phyloP scores from a whole-genome alignment of 2,888 invertebrate species.

The Blera fallax region DNA sequence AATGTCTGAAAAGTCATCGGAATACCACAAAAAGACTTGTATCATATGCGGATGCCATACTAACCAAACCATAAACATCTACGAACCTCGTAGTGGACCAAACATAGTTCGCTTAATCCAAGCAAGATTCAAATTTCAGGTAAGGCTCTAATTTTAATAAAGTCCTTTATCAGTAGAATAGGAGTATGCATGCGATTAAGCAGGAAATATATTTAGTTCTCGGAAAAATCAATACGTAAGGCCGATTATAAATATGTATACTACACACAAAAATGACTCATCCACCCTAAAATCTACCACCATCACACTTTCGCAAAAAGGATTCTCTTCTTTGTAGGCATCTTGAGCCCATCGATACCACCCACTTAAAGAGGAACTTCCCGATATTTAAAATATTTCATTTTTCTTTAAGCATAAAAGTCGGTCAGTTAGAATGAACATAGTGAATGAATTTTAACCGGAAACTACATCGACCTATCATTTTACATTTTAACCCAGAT shows the following conservation, averaged over 20 bases:
- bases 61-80: constrained; percentile 81
- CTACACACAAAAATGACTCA: constrained; percentile 75
- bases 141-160: constrained; percentile 68
- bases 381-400: not conserved
- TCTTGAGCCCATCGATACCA: constrained; percentile 19
- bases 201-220: constrained; percentile 19
- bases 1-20: constrained; percentile 77
- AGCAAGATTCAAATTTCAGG: constrained; percentile 82
- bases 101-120: constrained; percentile 81
- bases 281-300: constrained; percentile 60
- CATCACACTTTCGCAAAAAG: constrained; percentile 49
- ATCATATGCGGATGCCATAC: constrained; percentile 82
- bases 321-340: constrained; percentile 44
- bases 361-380: not conserved
- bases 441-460: not conserved
- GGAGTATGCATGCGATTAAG: constrained; percentile 5
- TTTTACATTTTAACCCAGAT: constrained; percentile 44
- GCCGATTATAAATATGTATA: constrained; percentile 58
- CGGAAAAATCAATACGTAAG: constrained; percentile 67
- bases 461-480: constrained; percentile 17
- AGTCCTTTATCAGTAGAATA: constrained; percentile 8
- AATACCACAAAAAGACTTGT: constrained; percentile 81
- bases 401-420: not conserved
- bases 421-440: not conserved
- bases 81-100: constrained; percentile 81